Evolutionary conservation across 2,888 invertebrate genomes (phyloP).

Genomic region (Scaptomyza polygonia): DNA sequence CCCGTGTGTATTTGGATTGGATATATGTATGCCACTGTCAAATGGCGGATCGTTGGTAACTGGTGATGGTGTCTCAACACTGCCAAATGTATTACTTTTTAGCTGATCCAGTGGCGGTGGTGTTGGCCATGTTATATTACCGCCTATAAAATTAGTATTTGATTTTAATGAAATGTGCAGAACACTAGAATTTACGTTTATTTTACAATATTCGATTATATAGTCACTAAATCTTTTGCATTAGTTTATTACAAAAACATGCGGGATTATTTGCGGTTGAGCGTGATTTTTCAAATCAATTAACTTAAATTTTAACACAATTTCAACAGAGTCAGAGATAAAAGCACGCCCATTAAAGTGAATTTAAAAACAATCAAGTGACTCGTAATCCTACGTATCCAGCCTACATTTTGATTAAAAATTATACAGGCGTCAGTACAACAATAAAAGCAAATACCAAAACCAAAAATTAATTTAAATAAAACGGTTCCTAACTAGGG

Average conservation of each 20-base stretch:
- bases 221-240: constrained; percentile 37
- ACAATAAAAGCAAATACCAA: constrained; percentile 37
- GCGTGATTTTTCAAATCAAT: constrained; percentile 26
- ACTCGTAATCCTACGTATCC: constrained; percentile 46
- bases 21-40: constrained; percentile 78
- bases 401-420: constrained; percentile 41
- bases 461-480: constrained; percentile 1
- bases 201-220: constrained; percentile 51
- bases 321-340: background rate
- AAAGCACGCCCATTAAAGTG: constrained; percentile 22
- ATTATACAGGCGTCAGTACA: constrained; percentile 57
- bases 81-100: constrained; percentile 83
- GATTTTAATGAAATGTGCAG: background rate
- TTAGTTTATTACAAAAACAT: constrained; percentile 65
- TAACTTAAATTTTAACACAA: background rate
- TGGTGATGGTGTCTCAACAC: constrained; percentile 84
- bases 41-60: constrained; percentile 82
- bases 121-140: constrained; percentile 83
- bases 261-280: constrained; percentile 48
- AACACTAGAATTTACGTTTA: constrained; percentile 18
- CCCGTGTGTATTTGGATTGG: constrained; percentile 84
- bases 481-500: constrained; percentile 35
- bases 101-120: constrained; percentile 82
- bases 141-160: constrained; percentile 68
- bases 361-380: constrained; percentile 28